Evolutionary conservation across 2,797 vertebrate genomes (phyloP), one percentile per base, ranked within the genome.

Genomic region (Ispidina lecontei): DNA sequence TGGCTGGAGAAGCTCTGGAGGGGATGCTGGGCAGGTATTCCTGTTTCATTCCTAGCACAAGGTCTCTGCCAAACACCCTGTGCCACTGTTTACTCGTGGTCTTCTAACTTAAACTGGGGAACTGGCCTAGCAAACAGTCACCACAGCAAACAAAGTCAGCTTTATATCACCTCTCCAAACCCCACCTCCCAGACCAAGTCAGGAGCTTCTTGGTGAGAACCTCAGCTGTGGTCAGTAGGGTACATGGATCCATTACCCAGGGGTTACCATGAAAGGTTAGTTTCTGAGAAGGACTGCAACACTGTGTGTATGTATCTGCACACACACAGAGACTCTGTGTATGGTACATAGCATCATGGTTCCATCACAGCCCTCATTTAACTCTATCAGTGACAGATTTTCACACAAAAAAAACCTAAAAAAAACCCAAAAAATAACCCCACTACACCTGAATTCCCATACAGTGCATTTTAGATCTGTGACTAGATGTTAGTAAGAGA

Each of bases 111-210:
- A 82, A 93, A 84, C 0, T 52, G 74, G 81, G 43, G 77, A 89
- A 35, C 86, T 88, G 56, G 80, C 77, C 74, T 84, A 90, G 58
- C 86, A 94, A 91, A 92, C 7, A 69, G 82, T 49, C 63, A 79
- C 81, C 77, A 72, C 75, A 88, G 58, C 56, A 86, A 89, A 94
- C 88, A 96, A 87, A 96, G 83, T 87, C 56, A 22, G 74, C 90
- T 91, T 94, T 95, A 84, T 95, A 82, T 26, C 64, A 73, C 25
- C 56, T 62, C 69, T 52, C 71, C 75, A 90, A 77, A 73, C n/a
- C 17, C 23, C 18, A 47, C 17, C 76, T 86, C 68, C 44, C 31
- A 60, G 33, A 62, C 22, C 4, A 20, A 92, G 68, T 84, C 60
- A 69, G 74, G 37, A 92, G 20, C 23, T 91, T 88, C 56, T 95